Evolutionary conservation across 2,797 vertebrate species (phyloP).

Genomic region (Borostomias antarcticus): DNA sequence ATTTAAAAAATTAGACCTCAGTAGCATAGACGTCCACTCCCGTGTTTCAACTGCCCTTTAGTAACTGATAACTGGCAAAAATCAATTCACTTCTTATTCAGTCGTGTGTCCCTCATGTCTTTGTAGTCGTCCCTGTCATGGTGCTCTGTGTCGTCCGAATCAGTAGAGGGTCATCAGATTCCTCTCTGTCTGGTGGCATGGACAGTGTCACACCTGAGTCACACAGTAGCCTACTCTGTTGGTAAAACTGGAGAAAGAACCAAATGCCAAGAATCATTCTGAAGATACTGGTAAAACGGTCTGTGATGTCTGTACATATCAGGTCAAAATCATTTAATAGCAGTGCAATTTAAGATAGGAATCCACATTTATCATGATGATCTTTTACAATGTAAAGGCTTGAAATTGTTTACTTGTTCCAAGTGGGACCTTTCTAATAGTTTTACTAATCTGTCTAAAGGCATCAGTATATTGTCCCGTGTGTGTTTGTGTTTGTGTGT

Average conservation of each 20-base stretch:
- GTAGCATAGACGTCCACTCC: background rate
- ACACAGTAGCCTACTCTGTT: background rate
- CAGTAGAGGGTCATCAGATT: conserved; percentile 10
- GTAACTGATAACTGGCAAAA: background rate
- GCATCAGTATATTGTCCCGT: background rate
- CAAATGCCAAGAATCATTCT: background rate
- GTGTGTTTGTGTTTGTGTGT: conserved; percentile 9
- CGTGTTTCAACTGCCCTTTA: background rate
- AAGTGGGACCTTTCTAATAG: too few species aligned
- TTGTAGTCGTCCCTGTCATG: background rate
- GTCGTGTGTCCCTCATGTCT: background rate
- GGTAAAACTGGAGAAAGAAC: background rate
- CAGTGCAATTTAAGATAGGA: too few species aligned
- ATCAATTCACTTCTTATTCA: background rate
- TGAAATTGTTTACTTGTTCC: too few species aligned
- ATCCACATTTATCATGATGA: too few species aligned
- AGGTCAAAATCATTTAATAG: too few species aligned
- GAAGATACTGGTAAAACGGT: background rate
- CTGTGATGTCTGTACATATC: too few species aligned
- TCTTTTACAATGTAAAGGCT: too few species aligned
- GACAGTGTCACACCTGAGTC: background rate
- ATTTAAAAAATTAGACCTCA: background rate
- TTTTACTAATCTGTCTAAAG: background rate
- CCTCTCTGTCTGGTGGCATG: background rate
- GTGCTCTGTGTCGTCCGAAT: conserved; percentile 7